These are phyloP conservation scores for Trematomus bernacchii DNA, from an alignment of 2,797 vertebrate species.

Conservation along the genomic window DNA sequence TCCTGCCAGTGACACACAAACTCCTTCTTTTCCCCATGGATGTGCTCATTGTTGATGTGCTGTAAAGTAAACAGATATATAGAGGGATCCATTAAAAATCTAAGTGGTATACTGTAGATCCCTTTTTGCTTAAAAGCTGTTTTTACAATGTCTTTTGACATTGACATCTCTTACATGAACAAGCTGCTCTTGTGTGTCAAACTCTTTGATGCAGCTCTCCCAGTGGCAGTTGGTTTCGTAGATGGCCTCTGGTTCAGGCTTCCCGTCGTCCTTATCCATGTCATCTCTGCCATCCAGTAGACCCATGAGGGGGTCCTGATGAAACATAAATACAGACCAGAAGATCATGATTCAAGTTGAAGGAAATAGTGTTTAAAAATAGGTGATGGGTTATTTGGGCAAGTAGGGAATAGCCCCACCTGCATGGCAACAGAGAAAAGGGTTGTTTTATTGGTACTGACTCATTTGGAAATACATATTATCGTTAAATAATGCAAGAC, in stretches of 20 bases:
- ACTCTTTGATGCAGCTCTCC: slow-evolving; percentile 97
- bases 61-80: slow-evolving; percentile 57
- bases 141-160: not conserved
- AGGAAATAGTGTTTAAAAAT: not conserved
- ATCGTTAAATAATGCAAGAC: no score
- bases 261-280: slow-evolving; percentile 95
- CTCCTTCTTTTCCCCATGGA: slow-evolving; percentile 99
- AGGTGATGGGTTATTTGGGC: not conserved
- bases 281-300: slow-evolving; percentile 94
- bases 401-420: not conserved
- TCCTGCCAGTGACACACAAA: slow-evolving; percentile 98
- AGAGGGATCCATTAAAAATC: not conserved
- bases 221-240: slow-evolving; percentile 98
- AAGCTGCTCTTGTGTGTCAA: slow-evolving; percentile 97
- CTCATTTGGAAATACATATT: not conserved
- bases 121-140: not conserved
- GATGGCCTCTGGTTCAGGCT: slow-evolving; percentile 91
- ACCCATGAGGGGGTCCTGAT: slow-evolving; percentile 93
- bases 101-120: not conserved
- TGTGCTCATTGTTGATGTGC: slow-evolving; percentile 99
- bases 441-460: not conserved
- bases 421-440: not conserved
- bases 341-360: not conserved
- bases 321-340: slow-evolving; percentile 13
- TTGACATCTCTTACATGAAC: slow-evolving; percentile 91